These are phyloP conservation scores for Sciaenops ocellatus DNA, from an alignment of 2,797 vertebrate genomes.

Conservation along the genomic window DNA sequence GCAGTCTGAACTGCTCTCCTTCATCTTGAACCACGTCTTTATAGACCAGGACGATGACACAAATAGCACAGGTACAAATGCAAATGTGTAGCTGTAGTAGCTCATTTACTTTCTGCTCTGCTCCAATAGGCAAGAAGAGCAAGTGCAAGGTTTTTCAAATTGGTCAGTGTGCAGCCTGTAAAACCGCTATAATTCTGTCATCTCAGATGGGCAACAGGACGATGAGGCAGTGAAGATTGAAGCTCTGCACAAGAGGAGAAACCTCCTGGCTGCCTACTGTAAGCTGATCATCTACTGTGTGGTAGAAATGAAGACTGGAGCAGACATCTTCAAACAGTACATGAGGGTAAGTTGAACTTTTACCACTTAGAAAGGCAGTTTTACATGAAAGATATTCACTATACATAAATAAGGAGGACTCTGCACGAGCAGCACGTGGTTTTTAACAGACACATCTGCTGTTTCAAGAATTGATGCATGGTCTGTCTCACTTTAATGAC, in stretches of 20 bases:
- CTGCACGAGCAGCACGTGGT: background rate
- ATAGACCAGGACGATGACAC: slow-evolving; percentile 99
- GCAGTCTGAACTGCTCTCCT: slow-evolving; percentile 96
- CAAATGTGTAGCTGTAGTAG: background rate
- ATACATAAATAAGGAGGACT: background rate
- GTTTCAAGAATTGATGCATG: background rate
- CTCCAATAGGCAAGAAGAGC: background rate
- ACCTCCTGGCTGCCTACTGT: slow-evolving; percentile 97
- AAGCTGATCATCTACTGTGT: slow-evolving; percentile 99
- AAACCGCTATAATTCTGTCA: background rate
- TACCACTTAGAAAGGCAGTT: background rate
- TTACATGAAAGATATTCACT: background rate
- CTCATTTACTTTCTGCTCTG: slow-evolving; percentile 16
- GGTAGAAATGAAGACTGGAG: slow-evolving; percentile 99
- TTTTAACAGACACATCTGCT: background rate
- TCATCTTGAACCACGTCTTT: slow-evolving; percentile 99
- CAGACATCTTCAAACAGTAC: slow-evolving; percentile 99
- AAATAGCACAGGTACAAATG: slow-evolving; percentile 91
- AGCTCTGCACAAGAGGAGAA: slow-evolving; percentile 98
- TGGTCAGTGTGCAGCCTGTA: too few species aligned
- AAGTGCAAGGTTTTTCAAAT: background rate
- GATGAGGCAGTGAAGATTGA: slow-evolving; percentile 99
- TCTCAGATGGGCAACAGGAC: slow-evolving; percentile 95
- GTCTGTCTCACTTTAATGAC: slow-evolving; percentile 1
- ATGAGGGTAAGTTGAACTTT: slow-evolving; percentile 90